Percentiles rank a stretch among this genome's conserved stretches.
phyloP scores from a whole-genome alignment of 2,888 invertebrate genomes.

The Acheta domesticus region DNA sequence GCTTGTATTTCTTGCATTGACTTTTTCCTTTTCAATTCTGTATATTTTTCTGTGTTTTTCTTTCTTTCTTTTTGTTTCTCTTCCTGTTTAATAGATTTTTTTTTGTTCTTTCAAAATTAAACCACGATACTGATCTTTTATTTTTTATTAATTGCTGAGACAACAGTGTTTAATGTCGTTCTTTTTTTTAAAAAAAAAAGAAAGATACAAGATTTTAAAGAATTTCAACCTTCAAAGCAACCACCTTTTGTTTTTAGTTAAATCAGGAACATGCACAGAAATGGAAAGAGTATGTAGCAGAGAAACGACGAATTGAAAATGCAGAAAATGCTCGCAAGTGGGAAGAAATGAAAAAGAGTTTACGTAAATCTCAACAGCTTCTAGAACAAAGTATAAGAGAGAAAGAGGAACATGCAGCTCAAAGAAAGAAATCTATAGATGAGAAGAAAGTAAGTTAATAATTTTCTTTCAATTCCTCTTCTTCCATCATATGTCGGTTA shows the following conservation, averaged over 20 bases:
- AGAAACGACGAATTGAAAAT: conserved; percentile 42
- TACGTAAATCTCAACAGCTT: conserved; percentile 41
- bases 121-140: too few relatives aligned
- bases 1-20: too few relatives aligned
- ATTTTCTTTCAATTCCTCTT: neutral
- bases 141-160: too few relatives aligned
- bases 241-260: conserved; percentile 36
- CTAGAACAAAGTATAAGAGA: conserved; percentile 42
- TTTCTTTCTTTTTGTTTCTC: too few relatives aligned
- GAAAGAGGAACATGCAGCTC: conserved; percentile 41
- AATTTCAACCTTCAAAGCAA: neutral
- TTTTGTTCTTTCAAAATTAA: too few relatives aligned
- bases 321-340: conserved; percentile 41
- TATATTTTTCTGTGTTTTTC: too few relatives aligned
- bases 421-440: conserved; percentile 42
- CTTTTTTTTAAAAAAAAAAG: too few relatives aligned
- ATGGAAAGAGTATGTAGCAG: conserved; percentile 42
- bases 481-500: neutral
- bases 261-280: conserved; percentile 40
- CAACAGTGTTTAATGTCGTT: too few relatives aligned
- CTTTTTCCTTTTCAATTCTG: too few relatives aligned
- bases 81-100: too few relatives aligned
- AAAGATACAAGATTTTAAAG: too few relatives aligned
- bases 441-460: conserved; percentile 40
- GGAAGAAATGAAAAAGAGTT: conserved; percentile 43